Evolutionary conservation across 2,797 vertebrate species (phyloP).

Genomic region (Amazona finschi): DNA sequence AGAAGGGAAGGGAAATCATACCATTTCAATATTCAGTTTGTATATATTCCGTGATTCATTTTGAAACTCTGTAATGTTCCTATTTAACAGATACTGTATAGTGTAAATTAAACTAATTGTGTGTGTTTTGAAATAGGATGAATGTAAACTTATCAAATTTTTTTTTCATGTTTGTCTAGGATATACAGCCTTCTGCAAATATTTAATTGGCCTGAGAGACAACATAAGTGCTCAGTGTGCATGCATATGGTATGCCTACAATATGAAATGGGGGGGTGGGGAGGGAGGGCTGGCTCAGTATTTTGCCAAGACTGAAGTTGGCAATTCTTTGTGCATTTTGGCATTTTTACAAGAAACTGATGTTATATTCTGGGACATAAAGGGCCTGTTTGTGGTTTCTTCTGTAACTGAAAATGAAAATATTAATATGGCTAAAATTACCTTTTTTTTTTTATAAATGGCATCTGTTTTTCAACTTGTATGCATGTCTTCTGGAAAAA

Average conservation of each 20-base stretch:
- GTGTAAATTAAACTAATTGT: constrained; percentile 80
- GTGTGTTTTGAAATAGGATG: constrained; percentile 56
- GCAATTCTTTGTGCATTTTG: constrained; percentile 69
- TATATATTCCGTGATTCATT: constrained; percentile 56
- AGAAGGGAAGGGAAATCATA: constrained; percentile 4
- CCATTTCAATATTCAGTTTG: constrained; percentile 69
- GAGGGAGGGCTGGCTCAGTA: neutral
- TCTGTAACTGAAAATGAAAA: constrained; percentile 62
- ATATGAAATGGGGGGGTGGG: neutral
- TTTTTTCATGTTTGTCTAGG: constrained; percentile 5
- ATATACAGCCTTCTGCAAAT: constrained; percentile 41
- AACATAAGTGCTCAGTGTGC: constrained; percentile 29
- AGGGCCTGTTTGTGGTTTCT: constrained; percentile 55
- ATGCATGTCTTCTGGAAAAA: constrained; percentile 69
- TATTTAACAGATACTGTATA: constrained; percentile 81
- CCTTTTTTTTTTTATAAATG: constrained; percentile 70
- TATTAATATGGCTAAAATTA: constrained; percentile 58
- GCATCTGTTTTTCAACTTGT: constrained; percentile 66
- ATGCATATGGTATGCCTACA: constrained; percentile 17
- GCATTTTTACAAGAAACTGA: constrained; percentile 67
- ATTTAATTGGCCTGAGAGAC: constrained; percentile 21
- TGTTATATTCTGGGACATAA: constrained; percentile 48
- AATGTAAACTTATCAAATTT: constrained; percentile 13
- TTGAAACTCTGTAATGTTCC: constrained; percentile 46
- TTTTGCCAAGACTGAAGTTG: constrained; percentile 42